A percentile compares a stretch with the other conserved stretches of the same genome.
These are phyloP conservation scores for Pollenia amentaria DNA, from an alignment of 2,888 invertebrate species.

Conservation along the genomic window DNA sequence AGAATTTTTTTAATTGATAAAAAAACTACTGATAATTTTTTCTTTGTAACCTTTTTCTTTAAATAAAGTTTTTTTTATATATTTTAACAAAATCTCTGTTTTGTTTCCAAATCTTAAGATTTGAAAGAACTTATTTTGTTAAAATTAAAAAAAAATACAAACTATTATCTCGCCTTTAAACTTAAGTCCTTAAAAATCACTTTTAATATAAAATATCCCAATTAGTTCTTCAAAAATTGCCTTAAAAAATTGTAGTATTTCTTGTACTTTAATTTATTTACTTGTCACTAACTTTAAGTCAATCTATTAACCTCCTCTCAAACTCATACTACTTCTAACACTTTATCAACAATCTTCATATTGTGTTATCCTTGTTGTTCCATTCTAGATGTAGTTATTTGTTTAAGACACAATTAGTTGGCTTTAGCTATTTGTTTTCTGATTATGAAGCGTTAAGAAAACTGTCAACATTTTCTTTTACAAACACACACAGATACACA, in stretches of 20 bases:
- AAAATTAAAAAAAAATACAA: too few relatives aligned
- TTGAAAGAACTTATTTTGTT: too few relatives aligned
- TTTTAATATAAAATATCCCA: neutral
- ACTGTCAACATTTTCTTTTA: conserved; percentile 81
- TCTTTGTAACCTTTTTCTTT: too few relatives aligned
- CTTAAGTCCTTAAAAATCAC: neutral
- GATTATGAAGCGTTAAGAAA: conserved; percentile 84
- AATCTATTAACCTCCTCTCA: conserved; percentile 37
- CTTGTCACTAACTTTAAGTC: conserved; percentile 60
- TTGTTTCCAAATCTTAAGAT: too few relatives aligned
- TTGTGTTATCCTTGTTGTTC: conserved; percentile 71
- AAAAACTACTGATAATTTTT: too few relatives aligned
- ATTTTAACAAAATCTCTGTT: too few relatives aligned
- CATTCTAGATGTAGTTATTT: conserved; percentile 62
- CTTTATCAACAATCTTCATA: conserved; percentile 63
- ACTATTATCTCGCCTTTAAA: neutral
- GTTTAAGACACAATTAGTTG: conserved; percentile 73
- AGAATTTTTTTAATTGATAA: too few relatives aligned
- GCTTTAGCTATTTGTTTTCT: conserved; percentile 82
- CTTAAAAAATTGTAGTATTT: conserved; percentile 19
- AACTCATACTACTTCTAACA: neutral
- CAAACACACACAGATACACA: conserved; percentile 70
- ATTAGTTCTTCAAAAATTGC: neutral
- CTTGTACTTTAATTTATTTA: conserved; percentile 63
- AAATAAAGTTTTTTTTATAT: too few relatives aligned